phyloP scores from a whole-genome alignment of 1,140 invertebrate species.

The Papilio helenus region DNA sequence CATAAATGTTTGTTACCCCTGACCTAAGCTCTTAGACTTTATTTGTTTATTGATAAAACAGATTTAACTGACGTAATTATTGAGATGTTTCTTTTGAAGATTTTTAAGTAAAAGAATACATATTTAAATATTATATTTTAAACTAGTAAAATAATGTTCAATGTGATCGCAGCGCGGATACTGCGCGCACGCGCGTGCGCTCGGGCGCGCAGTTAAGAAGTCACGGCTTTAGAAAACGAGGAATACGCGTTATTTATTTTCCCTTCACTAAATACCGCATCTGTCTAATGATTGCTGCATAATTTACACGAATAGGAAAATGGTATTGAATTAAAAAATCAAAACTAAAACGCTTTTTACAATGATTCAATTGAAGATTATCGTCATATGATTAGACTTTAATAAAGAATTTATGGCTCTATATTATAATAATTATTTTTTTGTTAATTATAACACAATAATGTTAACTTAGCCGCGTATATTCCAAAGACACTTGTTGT shows the following conservation, averaged over 20 bases:
- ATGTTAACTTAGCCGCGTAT: neutral
- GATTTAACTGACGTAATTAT: too few species aligned
- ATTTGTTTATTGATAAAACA: too few species aligned
- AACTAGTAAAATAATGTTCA: neutral
- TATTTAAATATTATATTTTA: neutral
- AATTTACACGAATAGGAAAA: neutral
- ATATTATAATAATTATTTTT: too few species aligned
- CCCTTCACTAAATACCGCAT: conserved; percentile 29
- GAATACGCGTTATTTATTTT: conserved; percentile 49
- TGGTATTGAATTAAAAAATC: neutral
- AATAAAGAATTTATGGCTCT: too few species aligned
- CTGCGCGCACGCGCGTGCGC: neutral
- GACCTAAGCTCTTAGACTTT: neutral
- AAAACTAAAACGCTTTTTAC: neutral
- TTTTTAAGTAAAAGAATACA: neutral
- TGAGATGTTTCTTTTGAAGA: neutral
- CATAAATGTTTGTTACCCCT: too few species aligned
- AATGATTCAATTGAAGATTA: neutral
- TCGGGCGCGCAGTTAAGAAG: conserved; percentile 43
- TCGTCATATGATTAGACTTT: too few species aligned
- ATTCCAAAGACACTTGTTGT: neutral
- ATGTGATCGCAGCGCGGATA: neutral
- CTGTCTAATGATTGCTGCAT: conserved; percentile 3
- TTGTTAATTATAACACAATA: neutral
- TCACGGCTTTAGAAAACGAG: conserved; percentile 67